These are phyloP conservation scores for Natrix natrix DNA, from an alignment of 2,797 vertebrate species.

Conservation along the genomic window DNA sequence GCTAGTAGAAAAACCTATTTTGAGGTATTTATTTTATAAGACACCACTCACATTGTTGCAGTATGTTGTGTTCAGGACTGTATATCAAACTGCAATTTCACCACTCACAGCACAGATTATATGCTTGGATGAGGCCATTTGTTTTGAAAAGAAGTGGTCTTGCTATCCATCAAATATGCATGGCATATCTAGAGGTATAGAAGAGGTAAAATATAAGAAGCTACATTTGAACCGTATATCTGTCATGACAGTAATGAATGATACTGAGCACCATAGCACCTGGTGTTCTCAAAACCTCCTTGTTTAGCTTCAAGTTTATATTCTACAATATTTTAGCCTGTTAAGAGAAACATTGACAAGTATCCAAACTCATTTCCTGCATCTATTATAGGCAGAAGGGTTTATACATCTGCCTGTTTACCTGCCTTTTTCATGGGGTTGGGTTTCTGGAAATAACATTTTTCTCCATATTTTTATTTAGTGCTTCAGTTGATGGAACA, in stretches of 20 bases:
- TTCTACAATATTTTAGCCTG: slow-evolving; percentile 35
- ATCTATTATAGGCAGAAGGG: slow-evolving; percentile 53
- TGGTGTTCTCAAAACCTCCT: slow-evolving; percentile 48
- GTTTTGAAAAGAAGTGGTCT: slow-evolving; percentile 44
- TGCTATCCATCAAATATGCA: slow-evolving; percentile 49
- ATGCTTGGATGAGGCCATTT: slow-evolving; percentile 13
- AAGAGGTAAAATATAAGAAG: slow-evolving; percentile 66
- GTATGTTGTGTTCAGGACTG: slow-evolving; percentile 47
- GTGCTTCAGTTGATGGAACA: slow-evolving; percentile 63
- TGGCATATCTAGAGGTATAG: slow-evolving; percentile 56
- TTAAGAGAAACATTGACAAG: slow-evolving; percentile 56
- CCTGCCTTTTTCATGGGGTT: slow-evolving; percentile 45
- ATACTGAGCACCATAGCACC: slow-evolving; percentile 31
- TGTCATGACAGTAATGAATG: slow-evolving; percentile 57
- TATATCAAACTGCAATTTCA: slow-evolving; percentile 64
- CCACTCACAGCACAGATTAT: slow-evolving; percentile 41
- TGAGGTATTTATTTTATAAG: slow-evolving; percentile 61
- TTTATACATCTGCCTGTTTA: slow-evolving; percentile 64
- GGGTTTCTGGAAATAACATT: slow-evolving; percentile 38
- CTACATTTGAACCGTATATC: slow-evolving; percentile 69
- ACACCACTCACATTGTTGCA: slow-evolving; percentile 64
- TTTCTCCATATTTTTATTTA: slow-evolving; percentile 62
- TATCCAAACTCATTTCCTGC: slow-evolving; percentile 61
- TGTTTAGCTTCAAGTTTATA: slow-evolving; percentile 60
- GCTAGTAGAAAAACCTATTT: slow-evolving; percentile 50